Percentiles rank a stretch among this genome's conserved stretches.
phyloP scores from a whole-genome alignment of 2,888 invertebrate species.

The Ditula angustiorana region DNA sequence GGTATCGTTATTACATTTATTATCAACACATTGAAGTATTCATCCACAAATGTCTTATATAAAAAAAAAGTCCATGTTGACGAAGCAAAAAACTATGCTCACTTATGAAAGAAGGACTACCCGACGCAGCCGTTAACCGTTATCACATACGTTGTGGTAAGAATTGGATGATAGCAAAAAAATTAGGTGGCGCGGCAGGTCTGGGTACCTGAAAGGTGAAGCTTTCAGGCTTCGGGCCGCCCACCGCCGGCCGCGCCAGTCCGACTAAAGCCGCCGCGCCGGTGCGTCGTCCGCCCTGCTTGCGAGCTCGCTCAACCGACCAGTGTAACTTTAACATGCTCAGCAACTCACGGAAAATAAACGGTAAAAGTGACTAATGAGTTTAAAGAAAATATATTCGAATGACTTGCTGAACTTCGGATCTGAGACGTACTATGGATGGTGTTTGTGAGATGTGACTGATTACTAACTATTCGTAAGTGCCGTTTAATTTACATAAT shows the following conservation, averaged over 20 bases:
- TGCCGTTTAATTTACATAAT: constrained; percentile 42
- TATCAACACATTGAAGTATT: too few relatives aligned
- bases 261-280: constrained; percentile 55
- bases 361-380: constrained; percentile 67
- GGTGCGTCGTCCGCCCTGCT: constrained; percentile 51
- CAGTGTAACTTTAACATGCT: constrained; percentile 73
- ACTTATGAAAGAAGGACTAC: too few relatives aligned
- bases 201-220: constrained; percentile 62
- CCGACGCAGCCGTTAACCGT: constrained; percentile 2
- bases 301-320: constrained; percentile 50
- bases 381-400: constrained; percentile 8
- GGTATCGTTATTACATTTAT: too few relatives aligned
- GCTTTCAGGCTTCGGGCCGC: constrained; percentile 51
- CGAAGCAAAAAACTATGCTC: too few relatives aligned
- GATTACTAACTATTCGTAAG: constrained; percentile 59
- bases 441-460: constrained; percentile 78
- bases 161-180: constrained; percentile 24
- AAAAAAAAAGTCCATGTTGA: too few relatives aligned
- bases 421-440: constrained; percentile 57
- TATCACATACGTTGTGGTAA: not conserved
- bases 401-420: constrained; percentile 59
- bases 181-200: constrained; percentile 43
- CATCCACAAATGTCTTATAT: too few relatives aligned
- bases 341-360: constrained; percentile 56
- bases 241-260: constrained; percentile 56